Percentiles rank a stretch among this genome's conserved stretches.
Conservation (phyloP, 2,113 vertebrate genomes). For the Gadus macrocephalus region DNA sequence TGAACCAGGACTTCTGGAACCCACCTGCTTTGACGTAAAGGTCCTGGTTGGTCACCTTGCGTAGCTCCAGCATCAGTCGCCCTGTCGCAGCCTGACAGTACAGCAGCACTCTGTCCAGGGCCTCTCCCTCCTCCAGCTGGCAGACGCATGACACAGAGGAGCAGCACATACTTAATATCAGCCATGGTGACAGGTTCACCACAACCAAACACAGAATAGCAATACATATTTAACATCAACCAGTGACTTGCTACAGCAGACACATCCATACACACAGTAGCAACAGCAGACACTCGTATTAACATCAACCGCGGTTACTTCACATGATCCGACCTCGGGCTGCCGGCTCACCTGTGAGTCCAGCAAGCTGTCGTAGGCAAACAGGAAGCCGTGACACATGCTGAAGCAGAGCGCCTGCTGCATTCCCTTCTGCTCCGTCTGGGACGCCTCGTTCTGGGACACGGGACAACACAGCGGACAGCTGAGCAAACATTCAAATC, state of each 20-base stretch:
- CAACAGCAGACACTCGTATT: not conserved
- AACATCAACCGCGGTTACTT: too few relatives aligned
- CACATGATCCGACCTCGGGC: not conserved
- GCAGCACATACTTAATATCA: not conserved
- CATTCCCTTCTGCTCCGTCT: constrained; percentile 60
- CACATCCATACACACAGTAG: not conserved
- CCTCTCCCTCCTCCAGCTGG: constrained; percentile 56
- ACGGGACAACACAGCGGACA: not conserved
- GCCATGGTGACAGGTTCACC: too few relatives aligned
- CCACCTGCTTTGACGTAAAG: constrained; percentile 77
- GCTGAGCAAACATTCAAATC: not conserved
- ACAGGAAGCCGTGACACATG: constrained; percentile 73
- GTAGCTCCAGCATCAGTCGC: constrained; percentile 74
- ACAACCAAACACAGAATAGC: too few relatives aligned
- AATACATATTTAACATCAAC: not conserved
- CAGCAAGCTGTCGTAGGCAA: constrained; percentile 73
- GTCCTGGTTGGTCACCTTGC: constrained; percentile 66
- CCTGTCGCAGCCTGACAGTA: constrained; percentile 62
- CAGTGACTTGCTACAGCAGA: not conserved
- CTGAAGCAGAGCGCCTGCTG: constrained; percentile 74
- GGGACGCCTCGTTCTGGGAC: constrained; percentile 41
- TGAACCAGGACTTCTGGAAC: too few relatives aligned
- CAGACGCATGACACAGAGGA: constrained; percentile 12
- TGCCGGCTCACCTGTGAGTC: constrained; percentile 72
- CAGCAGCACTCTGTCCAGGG: constrained; percentile 61